phyloP scores from a whole-genome alignment of 2,113 vertebrate genomes.

The Arothron firmamentum region DNA sequence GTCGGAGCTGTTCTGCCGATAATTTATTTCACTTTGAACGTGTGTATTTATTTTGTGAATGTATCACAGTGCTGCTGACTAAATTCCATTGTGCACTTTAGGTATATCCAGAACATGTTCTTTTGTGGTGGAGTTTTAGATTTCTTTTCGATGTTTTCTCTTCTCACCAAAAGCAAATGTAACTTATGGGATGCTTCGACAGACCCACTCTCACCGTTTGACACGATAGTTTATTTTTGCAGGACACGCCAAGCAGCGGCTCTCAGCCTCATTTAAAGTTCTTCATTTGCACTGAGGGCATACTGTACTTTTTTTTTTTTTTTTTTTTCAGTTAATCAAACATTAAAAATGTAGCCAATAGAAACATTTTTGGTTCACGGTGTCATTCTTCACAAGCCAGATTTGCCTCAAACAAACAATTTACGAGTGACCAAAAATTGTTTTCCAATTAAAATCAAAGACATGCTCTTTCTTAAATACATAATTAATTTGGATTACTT shows the following conservation, averaged over 20 bases:
- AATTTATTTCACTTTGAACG: conserved; percentile 90
- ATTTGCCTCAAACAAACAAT: neutral
- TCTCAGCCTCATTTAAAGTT: conserved; percentile 48
- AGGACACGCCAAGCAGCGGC: conserved; percentile 40
- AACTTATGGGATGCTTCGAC: conserved; percentile 58
- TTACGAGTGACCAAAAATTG: neutral
- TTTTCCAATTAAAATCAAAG: too few species aligned
- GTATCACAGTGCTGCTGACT: conserved; percentile 94
- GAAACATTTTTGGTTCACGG: conserved; percentile 23
- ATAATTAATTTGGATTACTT: too few species aligned
- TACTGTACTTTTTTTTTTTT: conserved; percentile 60
- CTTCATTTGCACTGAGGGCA: conserved; percentile 70
- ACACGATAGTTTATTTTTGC: conserved; percentile 54
- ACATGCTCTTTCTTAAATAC: too few species aligned
- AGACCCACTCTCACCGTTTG: conserved; percentile 40
- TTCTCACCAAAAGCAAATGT: conserved; percentile 38
- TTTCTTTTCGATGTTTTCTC: conserved; percentile 47
- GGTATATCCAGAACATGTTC: conserved; percentile 60
- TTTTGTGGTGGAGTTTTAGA: conserved; percentile 57
- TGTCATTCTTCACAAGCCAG: conserved; percentile 38
- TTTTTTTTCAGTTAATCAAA: conserved; percentile 60
- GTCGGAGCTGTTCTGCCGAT: conserved; percentile 48
- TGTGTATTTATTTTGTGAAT: conserved; percentile 97
- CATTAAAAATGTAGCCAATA: conserved; percentile 62
- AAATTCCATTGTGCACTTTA: conserved; percentile 93